These are phyloP conservation scores for Ellobius talpinus DNA, from an alignment of 2,113 vertebrate genomes.

Conservation along the genomic window DNA sequence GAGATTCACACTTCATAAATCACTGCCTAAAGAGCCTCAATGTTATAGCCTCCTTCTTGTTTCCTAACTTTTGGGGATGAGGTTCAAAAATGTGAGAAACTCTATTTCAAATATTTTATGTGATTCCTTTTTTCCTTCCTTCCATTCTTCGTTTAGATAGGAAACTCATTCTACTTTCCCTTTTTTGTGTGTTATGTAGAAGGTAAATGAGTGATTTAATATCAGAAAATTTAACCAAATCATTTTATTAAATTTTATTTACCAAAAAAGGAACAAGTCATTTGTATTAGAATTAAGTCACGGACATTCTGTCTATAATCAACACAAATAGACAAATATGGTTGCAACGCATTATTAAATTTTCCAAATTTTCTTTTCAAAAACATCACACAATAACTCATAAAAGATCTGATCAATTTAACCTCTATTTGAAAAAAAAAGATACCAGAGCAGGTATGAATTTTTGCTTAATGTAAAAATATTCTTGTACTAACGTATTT, in stretches of 20 bases:
- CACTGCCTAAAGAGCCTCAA: not conserved
- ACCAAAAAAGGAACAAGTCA: not conserved
- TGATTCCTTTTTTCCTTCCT: accelerated
- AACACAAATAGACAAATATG: not conserved
- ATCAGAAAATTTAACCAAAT: not conserved
- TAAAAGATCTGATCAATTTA: not conserved
- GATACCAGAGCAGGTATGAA: not conserved
- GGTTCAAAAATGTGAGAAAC: not conserved
- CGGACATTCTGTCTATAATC: not conserved
- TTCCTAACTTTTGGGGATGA: not conserved
- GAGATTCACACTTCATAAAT: not conserved
- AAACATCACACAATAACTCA: not conserved
- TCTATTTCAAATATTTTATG: not conserved
- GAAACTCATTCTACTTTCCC: not conserved
- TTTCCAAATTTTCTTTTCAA: not conserved
- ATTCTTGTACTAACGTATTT: not conserved
- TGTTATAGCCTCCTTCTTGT: not conserved
- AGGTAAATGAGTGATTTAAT: not conserved
- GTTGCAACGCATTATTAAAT: not conserved
- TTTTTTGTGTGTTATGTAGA: not conserved
- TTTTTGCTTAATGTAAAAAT: slow-evolving; percentile 6
- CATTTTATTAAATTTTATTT: not conserved
- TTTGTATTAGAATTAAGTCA: not conserved
- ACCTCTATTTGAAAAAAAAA: not conserved
- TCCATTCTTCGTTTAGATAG: not conserved